A percentile compares a stretch with the other conserved stretches of the same genome.
Evolutionary conservation across 2,113 vertebrate genomes (phyloP).

Genomic region (Platycercus adscitus): DNA sequence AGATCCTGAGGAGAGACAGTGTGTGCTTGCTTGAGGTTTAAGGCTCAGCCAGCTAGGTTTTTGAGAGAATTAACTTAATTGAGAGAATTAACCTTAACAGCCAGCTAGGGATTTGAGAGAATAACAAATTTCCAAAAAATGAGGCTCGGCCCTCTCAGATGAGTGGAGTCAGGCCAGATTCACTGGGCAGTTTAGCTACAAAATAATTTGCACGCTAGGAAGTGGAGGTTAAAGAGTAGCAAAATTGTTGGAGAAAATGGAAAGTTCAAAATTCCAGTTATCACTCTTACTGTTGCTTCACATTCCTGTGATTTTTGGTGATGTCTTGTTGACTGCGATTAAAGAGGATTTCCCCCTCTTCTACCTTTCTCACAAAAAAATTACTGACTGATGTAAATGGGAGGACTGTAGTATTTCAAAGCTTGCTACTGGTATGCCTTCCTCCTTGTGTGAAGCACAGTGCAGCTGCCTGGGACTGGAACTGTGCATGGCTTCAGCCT

Average conservation of each 20-base stretch:
- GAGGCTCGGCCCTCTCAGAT: background rate
- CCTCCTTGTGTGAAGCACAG: background rate
- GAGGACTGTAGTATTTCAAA: background rate
- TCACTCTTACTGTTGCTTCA: background rate
- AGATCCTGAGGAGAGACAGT: background rate
- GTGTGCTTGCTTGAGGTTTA: background rate
- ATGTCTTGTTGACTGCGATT: background rate
- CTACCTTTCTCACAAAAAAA: background rate
- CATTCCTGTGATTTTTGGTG: background rate
- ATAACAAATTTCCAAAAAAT: background rate
- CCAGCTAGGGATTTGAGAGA: background rate
- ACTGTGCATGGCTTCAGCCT: background rate
- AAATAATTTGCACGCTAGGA: background rate
- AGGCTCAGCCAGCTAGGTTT: background rate
- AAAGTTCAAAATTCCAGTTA: background rate
- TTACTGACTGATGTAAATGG: background rate
- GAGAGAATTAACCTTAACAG: background rate
- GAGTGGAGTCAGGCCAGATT: background rate
- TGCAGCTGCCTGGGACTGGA: background rate
- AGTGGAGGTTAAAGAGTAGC: background rate
- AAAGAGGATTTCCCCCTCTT: background rate
- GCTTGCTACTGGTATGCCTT: background rate
- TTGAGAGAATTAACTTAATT: too few relatives aligned
- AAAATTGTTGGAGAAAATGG: background rate
- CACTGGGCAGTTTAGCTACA: background rate